Base-by-base conservation (phyloP, 2,113 vertebrate genomes). In the Alethe castanea region DNA sequence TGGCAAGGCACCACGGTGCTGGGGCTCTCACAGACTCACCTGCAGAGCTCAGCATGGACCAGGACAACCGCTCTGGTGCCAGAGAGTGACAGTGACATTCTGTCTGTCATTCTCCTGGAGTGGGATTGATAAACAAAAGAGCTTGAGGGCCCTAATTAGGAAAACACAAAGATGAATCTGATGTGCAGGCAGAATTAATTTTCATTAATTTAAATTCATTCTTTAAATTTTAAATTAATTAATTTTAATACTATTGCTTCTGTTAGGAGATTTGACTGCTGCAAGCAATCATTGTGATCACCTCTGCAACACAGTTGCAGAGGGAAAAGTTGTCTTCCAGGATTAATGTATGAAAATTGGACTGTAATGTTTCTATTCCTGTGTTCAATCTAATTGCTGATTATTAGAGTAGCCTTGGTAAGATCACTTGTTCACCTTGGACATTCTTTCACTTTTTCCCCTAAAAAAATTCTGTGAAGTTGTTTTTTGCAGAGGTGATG, bases 261-360 rank as follows among this genome's bases (percentile, higher is more conserved):
- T n/a, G 3, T 89, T 88, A 59, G 56, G 57, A 85, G 29, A 54
- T 62, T 35, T 80, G 59, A 52, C 44, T 73, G 52, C 64, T 52
- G 22, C 13, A 54, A 67, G 53, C 62, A 28, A 38, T 70, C 71
- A 73, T 48, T 86, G 56, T 78, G 77, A 87, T 90, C 59, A 82
- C 54, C 66, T 91, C 45, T 83, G 12, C 62, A 91, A 47, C 20
- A 22, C 16, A 22, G 19, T 11, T 84, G 38, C 29, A 78, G 80
- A 66, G 19, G 56, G 29, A 72, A 48, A 72, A 73, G 42, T 45
- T 24, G 9, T 85, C 11, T 90, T 91, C 36, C 13, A 73, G 70
- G 70, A 87, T 57, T 94, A 73, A 67, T 70, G 12, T 25, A 48
- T 73, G 59, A 82, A 89, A 93, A 94, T 82, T 80, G 47, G 24